A percentile compares a stretch with the other conserved stretches of the same genome.
phyloP scores from a whole-genome alignment of 2,888 invertebrate species.

The Crepidodera aurea region DNA sequence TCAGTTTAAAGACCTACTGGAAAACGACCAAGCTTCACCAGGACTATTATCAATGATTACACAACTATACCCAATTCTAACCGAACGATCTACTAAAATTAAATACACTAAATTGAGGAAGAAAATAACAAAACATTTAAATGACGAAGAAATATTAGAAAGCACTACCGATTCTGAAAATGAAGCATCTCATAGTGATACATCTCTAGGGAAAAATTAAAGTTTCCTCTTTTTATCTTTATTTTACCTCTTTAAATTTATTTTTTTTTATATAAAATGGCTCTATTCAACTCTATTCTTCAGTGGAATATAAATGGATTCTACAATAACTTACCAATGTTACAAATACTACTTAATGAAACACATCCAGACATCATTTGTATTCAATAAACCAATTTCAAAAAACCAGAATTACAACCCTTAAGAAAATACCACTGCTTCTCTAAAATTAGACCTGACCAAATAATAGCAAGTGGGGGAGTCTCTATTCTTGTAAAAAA shows the following conservation, averaged over 20 bases:
- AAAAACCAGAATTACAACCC: too few relatives aligned
- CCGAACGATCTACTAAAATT: not conserved
- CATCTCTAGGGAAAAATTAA: too few relatives aligned
- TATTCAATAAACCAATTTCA: not conserved
- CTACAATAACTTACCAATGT: not conserved
- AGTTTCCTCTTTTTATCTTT: too few relatives aligned
- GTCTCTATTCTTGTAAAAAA: not conserved
- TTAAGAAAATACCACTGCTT: not conserved
- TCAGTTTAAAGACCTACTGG: not conserved
- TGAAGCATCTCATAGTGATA: too few relatives aligned
- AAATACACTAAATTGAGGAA: not conserved
- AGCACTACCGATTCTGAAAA: too few relatives aligned
- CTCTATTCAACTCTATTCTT: not conserved
- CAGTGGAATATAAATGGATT: conserved; percentile 16
- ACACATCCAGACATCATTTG: conserved; percentile 1
- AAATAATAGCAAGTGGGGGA: not conserved
- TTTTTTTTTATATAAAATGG: not conserved
- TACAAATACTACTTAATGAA: conserved; percentile 1
- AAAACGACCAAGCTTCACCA: not conserved
- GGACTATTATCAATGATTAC: not conserved
- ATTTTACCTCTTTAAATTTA: not conserved
- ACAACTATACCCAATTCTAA: not conserved
- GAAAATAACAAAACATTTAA: not conserved
- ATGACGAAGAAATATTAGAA: not conserved
- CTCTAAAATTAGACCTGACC: not conserved